These are phyloP conservation scores for Centrocercus urophasianus DNA, from an alignment of 2,113 vertebrate species.

Conservation along the genomic window DNA sequence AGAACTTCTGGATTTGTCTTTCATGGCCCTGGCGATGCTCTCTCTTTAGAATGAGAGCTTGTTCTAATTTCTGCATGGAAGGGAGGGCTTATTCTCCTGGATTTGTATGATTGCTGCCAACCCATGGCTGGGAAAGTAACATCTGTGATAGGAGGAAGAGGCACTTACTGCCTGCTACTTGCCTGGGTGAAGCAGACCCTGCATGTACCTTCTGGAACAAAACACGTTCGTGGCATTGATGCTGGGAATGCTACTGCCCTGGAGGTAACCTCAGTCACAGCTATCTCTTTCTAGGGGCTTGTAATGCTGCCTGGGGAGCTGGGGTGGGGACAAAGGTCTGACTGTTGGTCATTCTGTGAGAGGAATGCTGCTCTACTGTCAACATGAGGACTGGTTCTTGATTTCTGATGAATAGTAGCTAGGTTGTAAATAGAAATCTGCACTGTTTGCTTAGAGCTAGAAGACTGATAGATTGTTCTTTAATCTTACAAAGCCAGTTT, in stretches of 20 bases:
- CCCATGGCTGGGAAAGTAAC: background rate
- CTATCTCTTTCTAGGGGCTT: background rate
- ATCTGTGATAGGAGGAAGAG: background rate
- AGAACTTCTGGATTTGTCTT: background rate
- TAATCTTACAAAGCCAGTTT: background rate
- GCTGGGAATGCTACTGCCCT: background rate
- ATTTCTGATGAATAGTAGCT: background rate
- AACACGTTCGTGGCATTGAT: background rate
- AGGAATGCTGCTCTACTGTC: constrained; percentile 41
- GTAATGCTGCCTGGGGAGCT: background rate
- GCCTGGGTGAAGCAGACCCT: background rate
- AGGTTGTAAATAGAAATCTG: background rate
- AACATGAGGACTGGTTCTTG: background rate
- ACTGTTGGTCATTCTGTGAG: background rate
- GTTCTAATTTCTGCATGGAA: background rate
- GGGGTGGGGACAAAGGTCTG: background rate
- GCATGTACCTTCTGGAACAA: background rate
- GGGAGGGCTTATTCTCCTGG: background rate
- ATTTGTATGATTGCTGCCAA: accelerated
- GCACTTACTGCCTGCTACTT: background rate
- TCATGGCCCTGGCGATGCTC: background rate
- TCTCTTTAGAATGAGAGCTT: background rate
- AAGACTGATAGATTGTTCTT: background rate
- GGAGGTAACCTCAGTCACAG: background rate
- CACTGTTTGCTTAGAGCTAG: background rate